Evolutionary conservation across 2,888 invertebrate species (phyloP), one percentile per base, ranked within the genome.

Genomic region (Lycia hirtaria): DNA sequence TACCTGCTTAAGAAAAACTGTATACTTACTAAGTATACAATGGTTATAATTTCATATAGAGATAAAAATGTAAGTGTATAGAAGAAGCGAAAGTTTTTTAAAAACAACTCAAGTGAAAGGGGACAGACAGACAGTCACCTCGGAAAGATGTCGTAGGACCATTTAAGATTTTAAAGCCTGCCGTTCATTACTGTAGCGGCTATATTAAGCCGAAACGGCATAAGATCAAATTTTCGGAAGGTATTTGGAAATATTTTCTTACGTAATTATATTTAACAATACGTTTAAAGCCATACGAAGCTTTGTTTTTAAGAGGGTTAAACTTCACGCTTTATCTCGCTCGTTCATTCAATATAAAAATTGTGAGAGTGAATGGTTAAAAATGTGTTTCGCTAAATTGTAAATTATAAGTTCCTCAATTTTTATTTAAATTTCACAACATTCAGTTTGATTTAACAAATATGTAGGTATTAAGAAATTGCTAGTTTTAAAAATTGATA

Each of bases 61-160:
- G 14, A 32, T 32, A 6, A 4, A 14, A 32, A 4, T 14, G 12
- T 9, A 28, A 28, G 10, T 4, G n/a, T n/a, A n/a, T n/a, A n/a
- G 15, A 47, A 24, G 20, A 38, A 50, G 43, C 35, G 49, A 49
- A 49, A 50, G 56, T 37, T 30, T 3, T 7, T 26, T 9, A 15
- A 47, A 10, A n/a, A 40, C 24, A 1, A 9, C 9, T 32, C 37
- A 24, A 49, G 56, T 56, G 56, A 56, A 56, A 56, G 56, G 56
- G 22, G n/a, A 38, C 7, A 56, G 22, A 56, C 49, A 15, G 24
- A 43, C 55, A 55, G 22, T 56, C 35, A 44, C 22, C 43, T 10
- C 37, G 12, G 17, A 33, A 54, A 44, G 37, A 56, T 50, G 49
- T 37, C 49, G 24, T 41, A 38, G 49, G 35, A 37, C 38, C 49